These are phyloP conservation scores for Eolophus roseicapilla DNA, from an alignment of 2,113 vertebrate genomes.

Conservation along the genomic window DNA sequence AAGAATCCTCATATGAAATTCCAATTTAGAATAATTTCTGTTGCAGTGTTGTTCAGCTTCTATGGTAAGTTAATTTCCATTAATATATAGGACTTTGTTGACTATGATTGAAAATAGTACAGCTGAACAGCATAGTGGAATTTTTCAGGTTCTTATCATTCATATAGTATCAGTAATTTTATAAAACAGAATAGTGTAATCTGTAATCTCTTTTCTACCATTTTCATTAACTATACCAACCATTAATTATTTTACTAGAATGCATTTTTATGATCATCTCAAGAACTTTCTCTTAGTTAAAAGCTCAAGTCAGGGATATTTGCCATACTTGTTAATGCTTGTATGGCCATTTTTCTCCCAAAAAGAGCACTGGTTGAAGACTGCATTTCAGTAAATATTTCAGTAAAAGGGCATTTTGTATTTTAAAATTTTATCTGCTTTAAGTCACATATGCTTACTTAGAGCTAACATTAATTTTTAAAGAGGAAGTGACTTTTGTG, in stretches of 20 bases:
- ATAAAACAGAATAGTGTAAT: background rate
- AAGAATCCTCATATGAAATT: background rate
- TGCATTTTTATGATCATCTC: background rate
- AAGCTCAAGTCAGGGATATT: background rate
- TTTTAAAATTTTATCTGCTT: background rate
- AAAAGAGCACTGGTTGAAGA: background rate
- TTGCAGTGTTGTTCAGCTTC: background rate
- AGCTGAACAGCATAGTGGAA: background rate
- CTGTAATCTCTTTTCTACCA: background rate
- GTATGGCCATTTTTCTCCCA: background rate
- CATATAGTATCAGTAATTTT: background rate
- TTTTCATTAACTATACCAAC: background rate
- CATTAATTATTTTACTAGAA: background rate
- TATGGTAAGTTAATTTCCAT: background rate
- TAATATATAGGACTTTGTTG: background rate
- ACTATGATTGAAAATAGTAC: background rate
- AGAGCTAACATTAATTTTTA: background rate
- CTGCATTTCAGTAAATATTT: background rate
- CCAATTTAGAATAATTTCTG: background rate
- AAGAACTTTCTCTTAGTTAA: background rate
- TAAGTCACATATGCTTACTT: background rate
- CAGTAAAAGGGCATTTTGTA: background rate
- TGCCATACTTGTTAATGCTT: background rate
- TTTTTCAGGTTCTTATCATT: background rate
- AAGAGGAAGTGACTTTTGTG: background rate